Conservation (phyloP, 2,797 vertebrate species). For the Parauchenoglanis ngamensis region DNA sequence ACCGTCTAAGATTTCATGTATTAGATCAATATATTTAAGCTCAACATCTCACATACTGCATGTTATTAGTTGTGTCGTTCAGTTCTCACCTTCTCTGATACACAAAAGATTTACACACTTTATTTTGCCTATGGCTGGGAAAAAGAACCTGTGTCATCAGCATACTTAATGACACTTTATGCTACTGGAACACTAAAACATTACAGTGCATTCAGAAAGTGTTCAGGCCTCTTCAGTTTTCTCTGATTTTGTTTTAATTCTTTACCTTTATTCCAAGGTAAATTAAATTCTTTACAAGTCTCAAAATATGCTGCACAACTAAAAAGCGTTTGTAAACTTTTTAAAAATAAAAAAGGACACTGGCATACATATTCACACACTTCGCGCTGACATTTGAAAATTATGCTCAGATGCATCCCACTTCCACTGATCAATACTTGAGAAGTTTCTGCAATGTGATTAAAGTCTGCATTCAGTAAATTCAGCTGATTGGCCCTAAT, state of each 20-base stretch:
- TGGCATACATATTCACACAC: not conserved
- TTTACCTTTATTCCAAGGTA: not conserved
- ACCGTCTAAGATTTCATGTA: not conserved
- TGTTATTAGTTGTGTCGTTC: not conserved
- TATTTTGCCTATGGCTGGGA: not conserved
- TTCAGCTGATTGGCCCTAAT: not conserved
- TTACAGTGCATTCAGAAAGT: not conserved
- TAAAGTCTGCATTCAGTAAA: not conserved
- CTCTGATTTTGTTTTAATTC: not conserved
- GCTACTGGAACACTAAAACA: not conserved
- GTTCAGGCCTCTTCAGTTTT: not conserved
- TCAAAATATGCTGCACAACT: not conserved
- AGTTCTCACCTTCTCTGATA: not conserved
- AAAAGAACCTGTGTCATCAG: not conserved
- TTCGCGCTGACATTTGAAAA: not conserved
- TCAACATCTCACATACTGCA: not conserved
- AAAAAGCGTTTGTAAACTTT: not conserved
- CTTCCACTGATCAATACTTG: not conserved
- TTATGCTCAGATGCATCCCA: not conserved
- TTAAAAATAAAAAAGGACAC: not conserved
- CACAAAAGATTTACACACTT: not conserved
- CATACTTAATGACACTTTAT: not conserved
- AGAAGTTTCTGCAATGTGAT: not conserved
- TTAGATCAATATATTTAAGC: not conserved
- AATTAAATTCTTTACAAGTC: not conserved